Evolutionary conservation across 2,888 invertebrate species (phyloP).

Genomic region (Mythimna loreyi): DNA sequence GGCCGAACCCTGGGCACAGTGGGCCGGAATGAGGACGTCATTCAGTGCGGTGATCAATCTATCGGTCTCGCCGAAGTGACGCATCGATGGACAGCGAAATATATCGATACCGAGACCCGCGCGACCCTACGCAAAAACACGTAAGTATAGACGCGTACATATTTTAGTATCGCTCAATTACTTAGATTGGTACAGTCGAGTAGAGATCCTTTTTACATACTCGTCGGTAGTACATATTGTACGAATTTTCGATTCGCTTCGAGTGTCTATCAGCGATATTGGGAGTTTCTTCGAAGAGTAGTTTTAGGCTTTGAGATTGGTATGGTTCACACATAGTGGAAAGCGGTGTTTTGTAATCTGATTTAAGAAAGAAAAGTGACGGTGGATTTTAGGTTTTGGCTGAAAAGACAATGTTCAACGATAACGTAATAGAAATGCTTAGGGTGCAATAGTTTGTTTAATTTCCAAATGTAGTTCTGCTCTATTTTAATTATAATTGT

Average conservation of each 20-base stretch:
- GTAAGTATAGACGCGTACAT: slow-evolving; percentile 67
- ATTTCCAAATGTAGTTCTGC: accelerated
- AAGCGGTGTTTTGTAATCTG: slow-evolving; percentile 22
- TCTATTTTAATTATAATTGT: too few relatives aligned
- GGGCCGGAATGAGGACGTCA: slow-evolving; percentile 80
- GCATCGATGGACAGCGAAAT: slow-evolving; percentile 83
- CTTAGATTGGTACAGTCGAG: slow-evolving; percentile 64
- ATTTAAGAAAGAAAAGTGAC: slow-evolving; percentile 17
- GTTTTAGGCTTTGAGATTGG: slow-evolving; percentile 34
- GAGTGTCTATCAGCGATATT: slow-evolving; percentile 48
- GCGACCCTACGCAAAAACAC: slow-evolving; percentile 71
- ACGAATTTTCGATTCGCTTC: slow-evolving; percentile 46
- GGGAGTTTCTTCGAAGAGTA: slow-evolving; percentile 34
- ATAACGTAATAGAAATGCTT: neutral
- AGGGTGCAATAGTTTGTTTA: too few relatives aligned
- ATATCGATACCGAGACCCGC: slow-evolving; percentile 79
- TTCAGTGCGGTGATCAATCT: slow-evolving; percentile 86
- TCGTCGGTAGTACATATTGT: slow-evolving; percentile 55
- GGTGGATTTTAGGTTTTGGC: neutral
- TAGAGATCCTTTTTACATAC: slow-evolving; percentile 62
- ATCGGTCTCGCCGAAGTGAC: slow-evolving; percentile 78
- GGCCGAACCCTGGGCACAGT: slow-evolving; percentile 63
- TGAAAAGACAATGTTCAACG: neutral
- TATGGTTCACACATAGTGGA: slow-evolving; percentile 28
- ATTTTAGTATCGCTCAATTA: slow-evolving; percentile 67